Base-by-base conservation (phyloP, 2,113 vertebrate genomes). In the Micronisus gabar region DNA sequence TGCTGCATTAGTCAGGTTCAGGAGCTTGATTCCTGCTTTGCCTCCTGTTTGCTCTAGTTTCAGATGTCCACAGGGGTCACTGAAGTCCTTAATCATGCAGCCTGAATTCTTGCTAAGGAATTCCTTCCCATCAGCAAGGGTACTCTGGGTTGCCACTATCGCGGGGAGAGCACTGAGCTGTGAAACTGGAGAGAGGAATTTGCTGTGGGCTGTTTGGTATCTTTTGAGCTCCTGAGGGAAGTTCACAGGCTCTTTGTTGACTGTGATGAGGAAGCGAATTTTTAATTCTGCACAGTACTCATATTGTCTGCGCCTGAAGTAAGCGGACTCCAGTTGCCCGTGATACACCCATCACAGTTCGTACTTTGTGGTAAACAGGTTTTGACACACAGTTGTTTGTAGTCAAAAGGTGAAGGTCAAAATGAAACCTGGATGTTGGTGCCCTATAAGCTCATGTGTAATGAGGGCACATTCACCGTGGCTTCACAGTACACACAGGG, bases 201-300 rank as follows among this genome's bases (percentile, higher is more conserved):
- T 86, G 3, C 14, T 36, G 48, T 70, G 55, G 27, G 19, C 20
- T 74, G 5, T 66, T 79, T 78, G 20, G 43, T 20, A 67, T 53
- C 73, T 70, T 87, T 38, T 53, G 29, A 63, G 19, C 29, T 82
- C n/a, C 38, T 13, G 47, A 41, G n/a, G 21, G 62, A 86, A 68
- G 38, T 19, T 87, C 52, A 58, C 36, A 48, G 52, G 23, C n/a
- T 74, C 15, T 48, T 53, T 53, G 30, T 7, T 85, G 61, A 43
- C 50, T 50, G 41, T 9, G 1, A 52, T 7, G 5, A 10, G 4
- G 45, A 74, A 66, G 38, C 0, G 0, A 32, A 38, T 36, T 75
- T 34, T 79, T 41, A 52, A 22, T n/a, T 81, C 68, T 83, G 26
- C 26, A 14, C 27, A 15, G 29, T 23, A 56, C 23, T 13, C 5